These are phyloP conservation scores for Chiridota heheva DNA, from an alignment of 35 echinoderm and acorn worm genomes.

Conservation along the genomic window DNA sequence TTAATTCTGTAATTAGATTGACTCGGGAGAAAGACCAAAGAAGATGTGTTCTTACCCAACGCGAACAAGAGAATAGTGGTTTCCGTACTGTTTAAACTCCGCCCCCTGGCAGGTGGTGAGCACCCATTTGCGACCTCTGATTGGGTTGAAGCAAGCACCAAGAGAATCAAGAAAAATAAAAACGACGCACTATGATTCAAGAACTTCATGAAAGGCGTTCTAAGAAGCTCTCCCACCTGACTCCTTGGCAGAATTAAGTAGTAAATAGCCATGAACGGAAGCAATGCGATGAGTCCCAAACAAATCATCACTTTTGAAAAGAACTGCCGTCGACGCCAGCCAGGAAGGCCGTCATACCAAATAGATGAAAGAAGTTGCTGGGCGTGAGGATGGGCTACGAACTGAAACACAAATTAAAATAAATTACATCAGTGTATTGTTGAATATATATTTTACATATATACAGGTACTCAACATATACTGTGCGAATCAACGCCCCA, in stretches of 20 bases:
- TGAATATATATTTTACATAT: too few relatives aligned
- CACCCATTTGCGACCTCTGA: not conserved
- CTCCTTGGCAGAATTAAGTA: constrained; percentile 86
- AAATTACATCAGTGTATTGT: too few relatives aligned
- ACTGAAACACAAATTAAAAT: constrained; percentile 34
- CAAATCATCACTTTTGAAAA: constrained; percentile 76
- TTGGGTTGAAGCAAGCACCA: constrained; percentile 72
- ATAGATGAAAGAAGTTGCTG: constrained; percentile 86
- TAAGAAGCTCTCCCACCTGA: constrained; percentile 62
- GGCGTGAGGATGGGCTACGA: constrained; percentile 91
- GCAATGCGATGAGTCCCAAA: constrained; percentile 47
- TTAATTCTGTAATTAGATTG: too few relatives aligned
- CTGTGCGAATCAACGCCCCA: too few relatives aligned
- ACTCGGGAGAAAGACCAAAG: not conserved
- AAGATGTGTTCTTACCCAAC: constrained; percentile 58
- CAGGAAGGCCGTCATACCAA: constrained; percentile 94
- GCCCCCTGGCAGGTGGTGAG: constrained; percentile 28
- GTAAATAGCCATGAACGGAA: constrained; percentile 84
- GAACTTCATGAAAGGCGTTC: constrained; percentile 99
- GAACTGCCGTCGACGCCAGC: constrained; percentile 73
- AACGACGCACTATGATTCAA: constrained; percentile 97
- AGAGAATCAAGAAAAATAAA: constrained; percentile 72
- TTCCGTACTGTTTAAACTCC: constrained; percentile 49
- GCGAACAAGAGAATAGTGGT: constrained; percentile 66
- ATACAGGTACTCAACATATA: too few relatives aligned